Percentiles rank a stretch among this genome's conserved stretches.
phyloP scores from a whole-genome alignment of 2,888 invertebrate genomes.

The Cyclophora punctaria region DNA sequence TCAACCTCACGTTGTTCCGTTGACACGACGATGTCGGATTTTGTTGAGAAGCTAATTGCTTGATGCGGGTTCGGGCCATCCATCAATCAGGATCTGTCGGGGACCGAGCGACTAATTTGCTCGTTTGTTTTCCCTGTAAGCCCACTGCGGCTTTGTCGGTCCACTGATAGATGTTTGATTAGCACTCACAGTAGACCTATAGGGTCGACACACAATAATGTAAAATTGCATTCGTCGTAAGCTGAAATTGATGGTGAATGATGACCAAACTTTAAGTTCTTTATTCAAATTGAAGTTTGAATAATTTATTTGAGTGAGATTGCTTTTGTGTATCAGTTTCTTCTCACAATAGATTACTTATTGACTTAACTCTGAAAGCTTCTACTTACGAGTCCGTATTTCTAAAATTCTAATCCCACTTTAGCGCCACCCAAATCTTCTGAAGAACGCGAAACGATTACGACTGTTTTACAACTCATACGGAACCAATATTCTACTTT shows the following conservation, averaged over 20 bases:
- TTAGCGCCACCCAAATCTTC: neutral
- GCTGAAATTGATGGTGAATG: constrained; percentile 12
- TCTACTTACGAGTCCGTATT: too few relatives aligned
- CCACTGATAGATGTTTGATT: constrained; percentile 40
- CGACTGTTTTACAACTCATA: neutral
- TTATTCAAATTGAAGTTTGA: too few relatives aligned
- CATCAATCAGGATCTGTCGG: constrained; percentile 70
- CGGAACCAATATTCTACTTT: constrained; percentile 7
- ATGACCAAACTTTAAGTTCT: neutral
- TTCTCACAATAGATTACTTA: too few relatives aligned
- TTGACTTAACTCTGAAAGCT: too few relatives aligned
- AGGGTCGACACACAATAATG: constrained; percentile 18
- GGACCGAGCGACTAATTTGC: constrained; percentile 62
- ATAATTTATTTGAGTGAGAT: too few relatives aligned
- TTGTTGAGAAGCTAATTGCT: constrained; percentile 58
- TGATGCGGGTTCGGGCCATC: constrained; percentile 49
- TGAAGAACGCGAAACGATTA: neutral
- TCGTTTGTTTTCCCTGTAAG: constrained; percentile 69
- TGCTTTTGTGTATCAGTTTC: too few relatives aligned
- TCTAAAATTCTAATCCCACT: too few relatives aligned
- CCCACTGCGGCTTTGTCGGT: constrained; percentile 41
- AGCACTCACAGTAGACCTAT: constrained; percentile 11
- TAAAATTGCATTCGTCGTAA: constrained; percentile 18
- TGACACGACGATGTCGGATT: constrained; percentile 36
- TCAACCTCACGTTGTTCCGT: constrained; percentile 19